Evolutionary conservation across 2,888 invertebrate genomes (phyloP), one percentile per base, ranked within the genome.

Genomic region (Phengaris alcon): DNA sequence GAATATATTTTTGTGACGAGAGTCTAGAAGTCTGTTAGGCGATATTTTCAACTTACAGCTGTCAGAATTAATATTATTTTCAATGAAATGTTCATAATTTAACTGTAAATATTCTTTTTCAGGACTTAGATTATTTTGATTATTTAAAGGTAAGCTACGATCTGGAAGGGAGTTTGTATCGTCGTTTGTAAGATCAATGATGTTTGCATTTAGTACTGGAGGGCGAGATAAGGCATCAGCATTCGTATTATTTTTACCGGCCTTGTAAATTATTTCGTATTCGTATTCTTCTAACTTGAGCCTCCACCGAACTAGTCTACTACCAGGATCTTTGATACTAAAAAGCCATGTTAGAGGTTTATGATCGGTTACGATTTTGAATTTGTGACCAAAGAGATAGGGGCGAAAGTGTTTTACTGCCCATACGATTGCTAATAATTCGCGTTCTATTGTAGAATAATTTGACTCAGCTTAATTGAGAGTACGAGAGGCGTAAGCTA

Each of bases 181-280:
- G 48, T 78, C 77, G 69, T 54, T 59, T 3, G 75, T 80, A 7
- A 74, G 68, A 51, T 80, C 76, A 9, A 76, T 74, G 46, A 77
- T 55, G 52, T 80, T 81, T 6, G 22, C 22, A 22, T 22, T 22
- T 22, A 22, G 79, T 75, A 81, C 68, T 35, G 79, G 79, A 15
- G 75, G 79, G 51, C 83, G 77, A 10, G 81, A 82, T 9, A 82
- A 77, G 52, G 82, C 82, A 68, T 83, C 82, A 4, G 82, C 82
- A 59, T 82, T 82, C 12, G 80, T 80, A 73, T 82, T 83, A 57
- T 77, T 22, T 22, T 22, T 22, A 22, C 22, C 22, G 22, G 22
- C 22, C 22, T 22, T 22, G 22, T 22, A 22, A 22, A 22, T 22
- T 22, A 22, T 22, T 22, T 22, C 22, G 22, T 22, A 22, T 22